Conservation (phyloP, 2,797 vertebrate species). For the Oryzias sinensis region DNA sequence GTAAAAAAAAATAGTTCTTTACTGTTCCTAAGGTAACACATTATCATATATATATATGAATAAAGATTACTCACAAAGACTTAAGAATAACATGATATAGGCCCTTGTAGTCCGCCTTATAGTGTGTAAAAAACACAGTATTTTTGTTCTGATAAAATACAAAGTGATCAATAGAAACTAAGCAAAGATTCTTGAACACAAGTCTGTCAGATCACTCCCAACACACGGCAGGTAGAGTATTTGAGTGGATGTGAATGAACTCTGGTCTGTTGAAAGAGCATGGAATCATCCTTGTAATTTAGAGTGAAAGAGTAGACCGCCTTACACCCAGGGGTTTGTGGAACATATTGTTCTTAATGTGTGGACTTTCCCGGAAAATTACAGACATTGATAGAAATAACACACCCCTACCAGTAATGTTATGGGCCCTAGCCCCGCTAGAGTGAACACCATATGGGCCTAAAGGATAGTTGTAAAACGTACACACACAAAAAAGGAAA, state of each 20-base stretch:
- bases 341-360: conserved; percentile 15
- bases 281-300: conserved; percentile 13
- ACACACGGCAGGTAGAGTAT: neutral
- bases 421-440: neutral
- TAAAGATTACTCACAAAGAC: too few relatives aligned
- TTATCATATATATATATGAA: too few relatives aligned
- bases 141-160: too few relatives aligned
- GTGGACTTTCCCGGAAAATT: conserved; percentile 1
- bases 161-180: neutral
- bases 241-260: conserved; percentile 13
- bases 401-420: neutral
- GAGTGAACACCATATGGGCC: neutral
- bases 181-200: conserved; percentile 13
- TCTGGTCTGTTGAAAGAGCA: conserved; percentile 3
- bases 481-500: conserved; percentile 2
- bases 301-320: conserved; percentile 9
- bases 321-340: neutral
- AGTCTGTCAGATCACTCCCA: conserved; percentile 9
- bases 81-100: too few relatives aligned
- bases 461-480: neutral
- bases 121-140: too few relatives aligned
- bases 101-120: too few relatives aligned
- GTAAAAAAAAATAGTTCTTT: too few relatives aligned
- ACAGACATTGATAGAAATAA: conserved; percentile 4
- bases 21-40: too few relatives aligned